phyloP scores from a whole-genome alignment of 2,113 vertebrate genomes.

The Microcebus murinus region DNA sequence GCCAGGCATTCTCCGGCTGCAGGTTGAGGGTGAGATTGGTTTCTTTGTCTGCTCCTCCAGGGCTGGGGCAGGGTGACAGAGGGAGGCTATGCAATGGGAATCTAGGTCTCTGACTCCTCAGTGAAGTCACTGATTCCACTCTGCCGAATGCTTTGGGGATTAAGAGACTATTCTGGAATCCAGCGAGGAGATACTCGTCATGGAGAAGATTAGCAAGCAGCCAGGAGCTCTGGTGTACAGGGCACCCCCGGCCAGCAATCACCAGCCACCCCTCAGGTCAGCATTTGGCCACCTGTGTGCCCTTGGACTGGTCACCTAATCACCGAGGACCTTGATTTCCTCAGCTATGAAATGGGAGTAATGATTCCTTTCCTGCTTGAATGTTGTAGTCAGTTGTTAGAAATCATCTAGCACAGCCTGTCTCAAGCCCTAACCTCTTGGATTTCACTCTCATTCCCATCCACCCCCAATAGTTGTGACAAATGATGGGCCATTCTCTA shows the following conservation, averaged over 20 bases:
- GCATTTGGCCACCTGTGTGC: not conserved
- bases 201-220: not conserved
- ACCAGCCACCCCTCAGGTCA: not conserved
- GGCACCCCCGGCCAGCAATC: not conserved
- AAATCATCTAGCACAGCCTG: not conserved
- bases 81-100: too few relatives aligned
- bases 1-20: not conserved
- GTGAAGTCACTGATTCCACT: not conserved
- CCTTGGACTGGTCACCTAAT: not conserved
- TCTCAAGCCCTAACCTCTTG: not conserved
- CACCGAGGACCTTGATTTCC: not conserved
- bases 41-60: not conserved
- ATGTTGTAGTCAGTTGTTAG: not conserved
- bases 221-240: not conserved
- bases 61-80: not conserved
- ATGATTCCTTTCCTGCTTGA: not conserved
- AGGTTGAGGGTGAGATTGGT: not conserved
- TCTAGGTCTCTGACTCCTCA: not conserved
- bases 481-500: not conserved
- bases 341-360: not conserved
- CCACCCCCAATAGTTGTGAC: not conserved
- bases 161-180: not conserved
- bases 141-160: not conserved
- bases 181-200: not conserved
- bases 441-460: not conserved